phyloP scores from a whole-genome alignment of 2,888 invertebrate genomes.

The Campopleginae sp. region DNA sequence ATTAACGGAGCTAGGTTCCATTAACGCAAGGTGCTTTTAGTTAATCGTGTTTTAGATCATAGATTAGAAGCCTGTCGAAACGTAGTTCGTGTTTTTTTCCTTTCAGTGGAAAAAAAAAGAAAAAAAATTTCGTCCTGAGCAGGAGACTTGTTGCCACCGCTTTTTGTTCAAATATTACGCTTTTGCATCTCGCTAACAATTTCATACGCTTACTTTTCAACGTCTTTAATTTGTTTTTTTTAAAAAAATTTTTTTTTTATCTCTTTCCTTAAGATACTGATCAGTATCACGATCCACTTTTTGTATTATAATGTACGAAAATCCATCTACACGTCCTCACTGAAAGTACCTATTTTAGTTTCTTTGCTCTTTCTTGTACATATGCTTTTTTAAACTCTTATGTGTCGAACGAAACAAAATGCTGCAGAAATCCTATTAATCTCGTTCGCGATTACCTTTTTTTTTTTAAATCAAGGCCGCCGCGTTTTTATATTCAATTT shows the following conservation, averaged over 20 bases:
- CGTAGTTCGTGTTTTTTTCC: constrained; percentile 22
- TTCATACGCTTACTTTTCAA: constrained; percentile 76
- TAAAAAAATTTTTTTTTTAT: constrained; percentile 67
- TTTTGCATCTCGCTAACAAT: constrained; percentile 4
- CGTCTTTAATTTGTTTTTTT: constrained; percentile 65
- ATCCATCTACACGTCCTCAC: constrained; percentile 6
- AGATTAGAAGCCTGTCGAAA: constrained; percentile 71
- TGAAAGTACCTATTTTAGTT: constrained; percentile 6
- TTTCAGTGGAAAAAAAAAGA: neutral
- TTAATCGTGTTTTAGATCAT: constrained; percentile 76
- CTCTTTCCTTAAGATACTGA: constrained; percentile 46
- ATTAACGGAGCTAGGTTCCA: constrained; percentile 69
- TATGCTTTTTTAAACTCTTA: constrained; percentile 26
- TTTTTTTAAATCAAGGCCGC: neutral
- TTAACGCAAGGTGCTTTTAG: constrained; percentile 78
- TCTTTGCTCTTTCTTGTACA: constrained; percentile 40
- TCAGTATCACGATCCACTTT: constrained; percentile 25
- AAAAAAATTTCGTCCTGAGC: neutral
- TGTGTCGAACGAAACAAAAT: constrained; percentile 8
- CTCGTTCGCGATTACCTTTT: neutral
- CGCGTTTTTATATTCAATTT: neutral
- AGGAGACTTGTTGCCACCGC: neutral
- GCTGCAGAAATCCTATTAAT: neutral
- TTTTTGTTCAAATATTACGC: constrained; percentile 67
- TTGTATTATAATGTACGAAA: constrained; percentile 48